Conservation (phyloP, 2,888 invertebrate genomes). For the Oxyteleia sp. region DNA sequence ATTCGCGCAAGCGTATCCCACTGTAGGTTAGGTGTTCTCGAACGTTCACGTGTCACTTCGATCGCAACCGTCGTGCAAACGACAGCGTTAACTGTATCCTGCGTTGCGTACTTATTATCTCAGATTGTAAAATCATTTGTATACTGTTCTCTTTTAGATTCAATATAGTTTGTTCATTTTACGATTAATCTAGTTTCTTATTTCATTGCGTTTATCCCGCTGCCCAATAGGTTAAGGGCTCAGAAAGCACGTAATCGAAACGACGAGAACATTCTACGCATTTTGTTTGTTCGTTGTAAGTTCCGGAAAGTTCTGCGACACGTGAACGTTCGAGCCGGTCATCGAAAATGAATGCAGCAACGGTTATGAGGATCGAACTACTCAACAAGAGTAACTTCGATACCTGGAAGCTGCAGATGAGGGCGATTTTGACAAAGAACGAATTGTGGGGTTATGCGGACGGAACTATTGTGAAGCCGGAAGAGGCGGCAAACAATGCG, state of each 20-base stretch:
- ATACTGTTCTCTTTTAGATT: too few relatives aligned
- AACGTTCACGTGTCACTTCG: too few relatives aligned
- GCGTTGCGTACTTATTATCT: too few relatives aligned
- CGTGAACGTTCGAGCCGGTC: background rate
- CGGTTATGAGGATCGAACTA: conserved; percentile 8
- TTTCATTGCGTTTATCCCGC: too few relatives aligned
- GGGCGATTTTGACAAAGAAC: conserved; percentile 11
- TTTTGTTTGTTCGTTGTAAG: too few relatives aligned
- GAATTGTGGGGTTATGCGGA: conserved; percentile 18
- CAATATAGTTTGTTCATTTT: background rate
- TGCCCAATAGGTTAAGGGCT: background rate
- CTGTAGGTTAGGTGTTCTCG: too few relatives aligned
- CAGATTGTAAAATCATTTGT: too few relatives aligned
- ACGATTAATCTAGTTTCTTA: too few relatives aligned
- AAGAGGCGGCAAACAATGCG: background rate
- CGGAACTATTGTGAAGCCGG: background rate
- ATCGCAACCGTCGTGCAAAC: background rate
- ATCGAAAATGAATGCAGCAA: background rate
- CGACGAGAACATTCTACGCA: background rate
- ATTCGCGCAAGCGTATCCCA: too few relatives aligned
- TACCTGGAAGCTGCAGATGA: conserved; percentile 16
- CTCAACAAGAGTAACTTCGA: too few relatives aligned
- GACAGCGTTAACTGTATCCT: too few relatives aligned
- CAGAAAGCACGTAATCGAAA: background rate
- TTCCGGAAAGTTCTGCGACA: background rate